phyloP scores from a whole-genome alignment of 1,140 invertebrate genomes.

The Thalassaphorura encarpata region DNA sequence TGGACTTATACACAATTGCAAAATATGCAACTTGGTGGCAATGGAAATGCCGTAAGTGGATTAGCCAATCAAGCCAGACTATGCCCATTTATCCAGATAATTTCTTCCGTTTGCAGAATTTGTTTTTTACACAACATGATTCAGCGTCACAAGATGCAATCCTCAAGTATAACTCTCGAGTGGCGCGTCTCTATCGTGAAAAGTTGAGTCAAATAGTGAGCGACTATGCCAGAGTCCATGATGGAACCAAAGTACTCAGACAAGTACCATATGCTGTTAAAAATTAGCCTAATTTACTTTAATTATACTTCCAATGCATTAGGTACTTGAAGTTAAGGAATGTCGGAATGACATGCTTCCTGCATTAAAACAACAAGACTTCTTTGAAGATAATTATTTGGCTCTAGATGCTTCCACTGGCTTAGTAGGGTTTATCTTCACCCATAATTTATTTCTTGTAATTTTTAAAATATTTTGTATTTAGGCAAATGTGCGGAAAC shows the following conservation, averaged over 20 bases:
- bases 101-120: no score
- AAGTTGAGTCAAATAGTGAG: slow-evolving; percentile 66
- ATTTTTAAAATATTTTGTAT: no score
- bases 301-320: no score
- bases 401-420: slow-evolving; percentile 10
- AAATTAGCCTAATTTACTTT: no score
- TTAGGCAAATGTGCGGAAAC: no score
- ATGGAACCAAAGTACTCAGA: slow-evolving; percentile 85
- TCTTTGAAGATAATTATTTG: slow-evolving; percentile 55
- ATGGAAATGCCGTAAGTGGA: slow-evolving; percentile 82
- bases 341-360: no score
- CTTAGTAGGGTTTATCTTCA: no score
- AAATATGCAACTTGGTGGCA: slow-evolving; percentile 98
- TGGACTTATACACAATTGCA: slow-evolving; percentile 96
- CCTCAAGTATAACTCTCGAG: slow-evolving; percentile 95
- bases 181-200: slow-evolving; percentile 83
- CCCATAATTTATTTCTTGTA: no score
- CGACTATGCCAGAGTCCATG: slow-evolving; percentile 78
- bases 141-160: slow-evolving; percentile 83
- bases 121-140: slow-evolving; percentile 82
- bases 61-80: not conserved
- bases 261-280: no score
- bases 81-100: no score
- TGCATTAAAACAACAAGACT: slow-evolving; percentile 59
- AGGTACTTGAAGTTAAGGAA: no score